A percentile compares a stretch with the other conserved stretches of the same genome.
Conservation (phyloP, 92 coral and sea anemone species). For the Isaurus tuberculatus region DNA sequence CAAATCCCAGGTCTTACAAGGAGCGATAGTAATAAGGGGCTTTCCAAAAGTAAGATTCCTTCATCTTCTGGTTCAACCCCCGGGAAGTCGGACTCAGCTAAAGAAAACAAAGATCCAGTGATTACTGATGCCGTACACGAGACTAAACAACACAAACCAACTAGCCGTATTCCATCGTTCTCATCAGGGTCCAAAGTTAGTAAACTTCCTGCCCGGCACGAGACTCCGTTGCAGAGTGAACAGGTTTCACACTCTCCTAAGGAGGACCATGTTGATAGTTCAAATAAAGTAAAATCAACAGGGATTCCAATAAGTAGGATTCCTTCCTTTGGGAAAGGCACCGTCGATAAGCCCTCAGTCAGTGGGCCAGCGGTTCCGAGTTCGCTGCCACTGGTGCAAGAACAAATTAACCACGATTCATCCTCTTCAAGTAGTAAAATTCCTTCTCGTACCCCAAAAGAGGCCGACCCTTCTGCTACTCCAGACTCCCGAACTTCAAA, state of each 20-base stretch:
- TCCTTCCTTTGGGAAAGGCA: constrained; percentile 75
- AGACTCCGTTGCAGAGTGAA: constrained; percentile 2
- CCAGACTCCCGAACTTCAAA: constrained; percentile 55
- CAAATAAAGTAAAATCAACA: constrained; percentile 24
- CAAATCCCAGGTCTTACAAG: constrained; percentile 72
- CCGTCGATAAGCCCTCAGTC: constrained; percentile 41
- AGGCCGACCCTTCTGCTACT: constrained; percentile 19
- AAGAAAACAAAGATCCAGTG: constrained; percentile 86
- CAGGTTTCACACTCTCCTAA: constrained; percentile 8
- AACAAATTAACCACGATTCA: constrained; percentile 33
- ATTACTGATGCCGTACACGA: constrained; percentile 13
- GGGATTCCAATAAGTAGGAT: constrained; percentile 66
- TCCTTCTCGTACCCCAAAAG: constrained; percentile 50
- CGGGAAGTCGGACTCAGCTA: constrained; percentile 77
- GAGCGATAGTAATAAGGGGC: constrained; percentile 55
- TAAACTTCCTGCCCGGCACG: constrained; percentile 25
- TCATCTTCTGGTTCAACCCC: constrained; percentile 43
- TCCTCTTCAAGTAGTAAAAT: constrained; percentile 31
- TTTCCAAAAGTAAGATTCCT: constrained; percentile 64
- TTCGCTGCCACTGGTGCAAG: constrained; percentile 46
- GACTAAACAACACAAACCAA: constrained; percentile 36
- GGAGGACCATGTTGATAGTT: constrained; percentile 34
- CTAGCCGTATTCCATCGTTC: constrained; percentile 48
- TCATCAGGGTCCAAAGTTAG: constrained; percentile 41
- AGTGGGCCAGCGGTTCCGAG: constrained; percentile 42